Base-by-base conservation (phyloP, 2,888 invertebrate species). In the Therioaphis trifolii region DNA sequence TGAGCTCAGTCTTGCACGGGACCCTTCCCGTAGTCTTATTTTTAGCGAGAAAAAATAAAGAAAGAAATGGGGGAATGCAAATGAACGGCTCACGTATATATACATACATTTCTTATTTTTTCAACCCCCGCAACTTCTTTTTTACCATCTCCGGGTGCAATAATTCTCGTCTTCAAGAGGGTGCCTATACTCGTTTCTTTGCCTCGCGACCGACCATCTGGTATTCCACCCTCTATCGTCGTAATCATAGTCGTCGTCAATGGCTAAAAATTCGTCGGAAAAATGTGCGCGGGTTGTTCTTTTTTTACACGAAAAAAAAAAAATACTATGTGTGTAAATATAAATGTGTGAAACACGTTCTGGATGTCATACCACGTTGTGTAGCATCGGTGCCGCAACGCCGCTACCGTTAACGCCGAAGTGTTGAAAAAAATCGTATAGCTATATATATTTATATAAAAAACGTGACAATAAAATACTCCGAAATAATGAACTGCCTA, bases 71-170 rank as follows among this genome's bases (percentile, higher is more conserved):
- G 79, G 79, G 69, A 79, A 71, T 69, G 79, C 55, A 69, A 69
- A 79, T 71, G 79, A 71, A 79, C 58, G 46, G 55, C 79, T 71
- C 58, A n/a, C 49, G 35, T 27, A 49, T 77, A 63, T 63, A 76
- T 43, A 21, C 46, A 68, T 77, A 72, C 40, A 72, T 40, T 24
- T 61, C 35, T 40, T 46, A 29, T 79, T 72, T 72, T 61, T 46
- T 71, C 80, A 80, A 29, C 80, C 80, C 80, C 80, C 80, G 80
- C 80, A 46, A 77, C 80, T 69, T 79, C 69, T 69, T 79, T 79
- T 79, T 79, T 79, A 43, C 40, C 68, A 27, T 49, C 40, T 43
- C 69, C 40, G 40, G 43, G 68, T 63, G 68, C 72, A 61, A 61
- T 72, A 72, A 72, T 72, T 72, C 71, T 72, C 58, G 58, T 80